Evolutionary conservation across 2,113 vertebrate genomes (phyloP).

Genomic region (Blennius ocellaris): DNA sequence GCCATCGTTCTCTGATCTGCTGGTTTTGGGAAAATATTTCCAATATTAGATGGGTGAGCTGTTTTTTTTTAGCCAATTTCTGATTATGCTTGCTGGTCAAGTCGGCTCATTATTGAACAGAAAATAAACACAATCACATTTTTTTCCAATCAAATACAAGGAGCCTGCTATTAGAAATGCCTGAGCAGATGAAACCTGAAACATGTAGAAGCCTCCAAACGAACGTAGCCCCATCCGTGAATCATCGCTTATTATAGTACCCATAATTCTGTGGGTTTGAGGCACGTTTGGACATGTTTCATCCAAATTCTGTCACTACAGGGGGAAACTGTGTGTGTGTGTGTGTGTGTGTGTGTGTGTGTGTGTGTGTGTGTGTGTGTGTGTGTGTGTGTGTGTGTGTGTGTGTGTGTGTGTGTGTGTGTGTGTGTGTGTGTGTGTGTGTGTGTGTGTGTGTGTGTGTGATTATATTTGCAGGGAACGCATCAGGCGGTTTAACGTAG

Average conservation of each 20-base stretch:
- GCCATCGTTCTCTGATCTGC: no score
- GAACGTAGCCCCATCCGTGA: slow-evolving; percentile 34
- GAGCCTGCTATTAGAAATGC: no score
- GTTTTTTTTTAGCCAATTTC: no score
- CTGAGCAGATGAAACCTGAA: slow-evolving; percentile 42
- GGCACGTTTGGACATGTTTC: slow-evolving; percentile 35
- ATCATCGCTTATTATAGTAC: slow-evolving; percentile 48
- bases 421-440: neutral
- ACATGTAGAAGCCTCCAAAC: slow-evolving; percentile 20
- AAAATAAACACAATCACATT: no score
- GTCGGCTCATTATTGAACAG: no score
- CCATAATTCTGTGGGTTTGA: slow-evolving; percentile 56
- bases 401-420: no score
- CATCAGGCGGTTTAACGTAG: slow-evolving; percentile 61
- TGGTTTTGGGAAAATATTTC: no score
- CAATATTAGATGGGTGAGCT: no score
- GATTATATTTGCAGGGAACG: slow-evolving; percentile 57
- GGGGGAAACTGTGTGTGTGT: neutral
- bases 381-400: neutral
- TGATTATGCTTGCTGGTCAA: no score
- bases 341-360: no score
- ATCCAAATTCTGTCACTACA: slow-evolving; percentile 43
- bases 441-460: slow-evolving; percentile 22
- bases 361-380: neutral
- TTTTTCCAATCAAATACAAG: no score